phyloP scores from a whole-genome alignment of 2,888 invertebrate genomes.

The Osedax frankpressi region DNA sequence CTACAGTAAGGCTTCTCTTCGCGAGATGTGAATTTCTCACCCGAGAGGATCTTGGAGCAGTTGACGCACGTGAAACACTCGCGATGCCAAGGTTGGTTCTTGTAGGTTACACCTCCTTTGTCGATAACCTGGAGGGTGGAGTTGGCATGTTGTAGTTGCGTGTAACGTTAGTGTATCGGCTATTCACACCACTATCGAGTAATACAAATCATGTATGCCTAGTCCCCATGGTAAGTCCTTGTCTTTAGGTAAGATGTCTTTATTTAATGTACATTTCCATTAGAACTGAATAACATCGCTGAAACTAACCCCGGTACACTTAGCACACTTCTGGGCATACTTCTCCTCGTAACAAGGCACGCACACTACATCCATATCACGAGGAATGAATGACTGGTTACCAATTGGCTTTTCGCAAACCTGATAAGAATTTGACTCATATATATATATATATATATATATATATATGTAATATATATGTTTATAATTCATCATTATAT shows the following conservation, averaged over 20 bases:
- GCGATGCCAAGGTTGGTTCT: conserved; percentile 98
- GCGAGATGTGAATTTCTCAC: conserved; percentile 92
- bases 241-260: too few relatives aligned
- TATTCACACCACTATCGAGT: too few relatives aligned
- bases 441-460: too few relatives aligned
- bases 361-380: conserved; percentile 91
- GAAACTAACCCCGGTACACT: conserved; percentile 28
- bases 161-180: too few relatives aligned
- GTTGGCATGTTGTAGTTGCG: too few relatives aligned
- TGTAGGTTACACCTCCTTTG: conserved; percentile 96
- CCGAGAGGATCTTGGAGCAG: conserved; percentile 86
- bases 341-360: conserved; percentile 98
- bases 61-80: conserved; percentile 98
- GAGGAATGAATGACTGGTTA: conserved; percentile 96
- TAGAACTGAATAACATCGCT: too few relatives aligned
- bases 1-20: conserved; percentile 99
- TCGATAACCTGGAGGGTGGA: conserved; percentile 57
- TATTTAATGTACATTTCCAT: too few relatives aligned
- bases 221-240: too few relatives aligned
- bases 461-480: too few relatives aligned
- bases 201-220: too few relatives aligned
- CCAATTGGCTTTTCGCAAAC: conserved; percentile 88
- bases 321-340: conserved; percentile 83
- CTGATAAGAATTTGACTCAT: too few relatives aligned
- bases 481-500: too few relatives aligned